These are phyloP conservation scores for Brachyrhaphis roseni DNA, from an alignment of 2,797 vertebrate genomes.

Conservation along the genomic window DNA sequence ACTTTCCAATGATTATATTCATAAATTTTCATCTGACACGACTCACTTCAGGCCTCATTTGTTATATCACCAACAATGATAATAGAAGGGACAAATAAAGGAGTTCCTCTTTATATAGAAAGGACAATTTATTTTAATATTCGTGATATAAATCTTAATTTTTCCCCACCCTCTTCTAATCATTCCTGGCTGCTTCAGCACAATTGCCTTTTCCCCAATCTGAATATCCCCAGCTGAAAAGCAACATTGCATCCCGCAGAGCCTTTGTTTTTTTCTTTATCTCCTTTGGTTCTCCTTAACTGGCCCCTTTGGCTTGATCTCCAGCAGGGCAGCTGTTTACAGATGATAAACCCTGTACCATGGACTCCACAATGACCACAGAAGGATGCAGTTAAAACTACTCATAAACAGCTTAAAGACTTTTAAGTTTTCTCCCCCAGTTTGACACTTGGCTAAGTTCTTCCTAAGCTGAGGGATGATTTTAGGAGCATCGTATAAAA, in stretches of 20 bases:
- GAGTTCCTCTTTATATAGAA: not conserved
- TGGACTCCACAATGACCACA: not conserved
- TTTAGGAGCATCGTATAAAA: not conserved
- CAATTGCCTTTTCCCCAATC: not conserved
- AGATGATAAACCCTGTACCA: conserved; percentile 2
- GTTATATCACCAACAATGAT: not conserved
- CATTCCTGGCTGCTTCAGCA: not conserved
- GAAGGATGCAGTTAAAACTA: conserved; percentile 1
- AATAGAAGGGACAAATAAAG: not conserved
- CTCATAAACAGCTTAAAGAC: not conserved
- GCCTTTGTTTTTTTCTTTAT: not conserved
- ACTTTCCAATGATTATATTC: not conserved
- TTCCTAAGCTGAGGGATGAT: not conserved
- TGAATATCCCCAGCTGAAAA: not conserved
- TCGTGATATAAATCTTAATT: not conserved
- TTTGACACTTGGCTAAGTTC: conserved; percentile 1
- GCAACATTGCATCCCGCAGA: not conserved
- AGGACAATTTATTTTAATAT: not conserved
- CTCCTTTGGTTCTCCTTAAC: not conserved
- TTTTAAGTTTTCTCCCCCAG: not conserved
- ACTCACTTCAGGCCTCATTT: not conserved
- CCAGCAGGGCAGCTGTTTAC: conserved; percentile 7
- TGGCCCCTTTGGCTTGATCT: conserved; percentile 1
- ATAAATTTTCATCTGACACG: not conserved
- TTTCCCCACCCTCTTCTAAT: too few species aligned